Conservation (phyloP, 1,140 invertebrate genomes). For the Aleiodes sp. region DNA sequence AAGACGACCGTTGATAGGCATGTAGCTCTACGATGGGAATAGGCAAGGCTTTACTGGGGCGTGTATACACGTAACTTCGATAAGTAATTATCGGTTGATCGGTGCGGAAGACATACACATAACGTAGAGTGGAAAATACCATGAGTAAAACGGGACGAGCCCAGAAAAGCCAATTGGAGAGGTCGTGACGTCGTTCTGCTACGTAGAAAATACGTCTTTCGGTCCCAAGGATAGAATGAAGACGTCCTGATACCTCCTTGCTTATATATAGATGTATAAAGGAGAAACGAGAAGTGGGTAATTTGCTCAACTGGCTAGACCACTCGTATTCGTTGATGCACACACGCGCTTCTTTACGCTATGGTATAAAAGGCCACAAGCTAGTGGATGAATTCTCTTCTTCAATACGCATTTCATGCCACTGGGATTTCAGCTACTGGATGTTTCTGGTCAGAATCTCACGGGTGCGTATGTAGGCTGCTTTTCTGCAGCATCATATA, state of each 20-base stretch:
- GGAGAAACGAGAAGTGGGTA: conserved; percentile 49
- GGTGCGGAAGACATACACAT: conserved; percentile 12
- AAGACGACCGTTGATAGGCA: conserved; percentile 13
- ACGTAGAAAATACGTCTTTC: conserved; percentile 6
- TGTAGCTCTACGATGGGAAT: neutral
- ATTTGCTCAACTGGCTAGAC: conserved; percentile 60
- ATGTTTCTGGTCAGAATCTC: neutral
- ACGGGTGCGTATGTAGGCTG: neutral
- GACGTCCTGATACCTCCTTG: conserved; percentile 44
- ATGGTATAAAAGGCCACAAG: conserved; percentile 3
- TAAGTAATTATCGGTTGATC: conserved; percentile 35
- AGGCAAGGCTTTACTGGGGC: neutral
- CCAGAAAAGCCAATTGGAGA: neutral
- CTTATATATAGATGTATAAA: conserved; percentile 35
- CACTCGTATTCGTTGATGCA: conserved; percentile 53
- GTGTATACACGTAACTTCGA: conserved; percentile 28
- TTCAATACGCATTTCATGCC: no score
- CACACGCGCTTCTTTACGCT: conserved; percentile 23
- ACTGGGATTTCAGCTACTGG: conserved; percentile 5
- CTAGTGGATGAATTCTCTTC: no score
- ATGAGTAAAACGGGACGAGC: neutral
- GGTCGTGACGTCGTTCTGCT: conserved; percentile 1
- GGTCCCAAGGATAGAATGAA: conserved; percentile 40
- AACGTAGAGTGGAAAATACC: neutral
- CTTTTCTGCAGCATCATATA: neutral